phyloP scores from a whole-genome alignment of 2,113 vertebrate genomes.

The Clarias magur region DNA sequence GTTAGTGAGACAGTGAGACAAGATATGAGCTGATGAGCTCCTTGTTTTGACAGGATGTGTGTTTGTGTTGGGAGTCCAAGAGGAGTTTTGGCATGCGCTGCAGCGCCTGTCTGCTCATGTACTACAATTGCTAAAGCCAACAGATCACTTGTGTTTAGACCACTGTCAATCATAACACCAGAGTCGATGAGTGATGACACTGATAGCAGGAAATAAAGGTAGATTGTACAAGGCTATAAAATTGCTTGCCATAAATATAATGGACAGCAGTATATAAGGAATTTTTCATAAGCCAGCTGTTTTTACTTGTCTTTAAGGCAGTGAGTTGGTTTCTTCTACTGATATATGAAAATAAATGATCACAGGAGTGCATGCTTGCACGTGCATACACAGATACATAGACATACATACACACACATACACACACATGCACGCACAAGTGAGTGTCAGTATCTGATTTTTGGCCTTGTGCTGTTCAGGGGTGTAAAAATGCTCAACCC shows the following conservation, averaged over 20 bases:
- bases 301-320: slow-evolving; percentile 12
- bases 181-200: neutral
- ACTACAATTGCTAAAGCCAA: neutral
- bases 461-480: neutral
- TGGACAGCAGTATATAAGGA: neutral
- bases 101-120: slow-evolving; percentile 34
- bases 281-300: slow-evolving; percentile 18
- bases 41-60: slow-evolving; percentile 30
- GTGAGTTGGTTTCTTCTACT: slow-evolving; percentile 24
- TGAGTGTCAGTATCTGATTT: neutral
- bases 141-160: neutral
- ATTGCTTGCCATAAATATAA: neutral
- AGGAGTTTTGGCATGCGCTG: slow-evolving; percentile 36
- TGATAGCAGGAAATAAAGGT: slow-evolving; percentile 15
- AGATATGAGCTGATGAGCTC: neutral
- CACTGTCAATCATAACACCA: slow-evolving; percentile 19
- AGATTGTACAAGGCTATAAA: slow-evolving; percentile 5
- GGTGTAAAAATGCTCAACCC: neutral
- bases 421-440: neutral
- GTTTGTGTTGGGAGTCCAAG: neutral
- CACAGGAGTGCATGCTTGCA: slow-evolving; percentile 19
- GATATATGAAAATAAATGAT: slow-evolving; percentile 41
- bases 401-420: slow-evolving; percentile 16
- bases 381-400: neutral
- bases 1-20: neutral